Evolutionary conservation across 2,113 vertebrate species (phyloP), one percentile per base, ranked within the genome.

Genomic region (Micromys minutus): DNA sequence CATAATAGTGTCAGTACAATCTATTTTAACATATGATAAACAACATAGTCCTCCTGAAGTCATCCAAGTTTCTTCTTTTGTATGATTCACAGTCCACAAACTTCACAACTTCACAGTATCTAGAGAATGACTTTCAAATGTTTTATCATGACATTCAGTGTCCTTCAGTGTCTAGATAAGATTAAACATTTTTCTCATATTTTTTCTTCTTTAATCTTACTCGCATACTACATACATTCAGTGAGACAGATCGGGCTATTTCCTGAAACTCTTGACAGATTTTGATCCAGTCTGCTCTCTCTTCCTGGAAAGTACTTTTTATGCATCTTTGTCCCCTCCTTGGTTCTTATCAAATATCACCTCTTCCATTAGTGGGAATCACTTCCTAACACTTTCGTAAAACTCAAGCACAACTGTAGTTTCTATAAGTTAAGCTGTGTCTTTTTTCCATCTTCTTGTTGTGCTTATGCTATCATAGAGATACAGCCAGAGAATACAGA

Each of bases 51-150:
- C 24, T 89, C 36, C 10, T 52, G 19, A 95, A 85, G 34, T 76
- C 45, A 52, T 93, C 52, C 34, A 84, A 59, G 3, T 65, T 96
- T 59, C 55, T 86, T 85, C 1, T 5, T 87, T 94, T 57, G 67
- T 95, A 61, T 39, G 26, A 79, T 92, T 65, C 90, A 95, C 39
- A 84, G 52, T 86, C 90, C 7, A 86, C 42, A 90, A 88, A 87
- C 21, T 80, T 65, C 57, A 76, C 26, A 93, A 42, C 31, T 92
- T 87, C 39, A 69, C 52, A 67, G 21, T 52, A 19, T 59, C 12
- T 83, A 77, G 21, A 77, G 34, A 81, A 47, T 77, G 52, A 95
- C 87, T 95, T 93, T 85, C 65, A 94, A 90, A 74, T 24, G 91
- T 57, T 10, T 87, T 84, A 81, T 65, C 11, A 57, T 92, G 88